phyloP scores from a whole-genome alignment of 2,888 invertebrate species.

The Oscheius myriophilus region DNA sequence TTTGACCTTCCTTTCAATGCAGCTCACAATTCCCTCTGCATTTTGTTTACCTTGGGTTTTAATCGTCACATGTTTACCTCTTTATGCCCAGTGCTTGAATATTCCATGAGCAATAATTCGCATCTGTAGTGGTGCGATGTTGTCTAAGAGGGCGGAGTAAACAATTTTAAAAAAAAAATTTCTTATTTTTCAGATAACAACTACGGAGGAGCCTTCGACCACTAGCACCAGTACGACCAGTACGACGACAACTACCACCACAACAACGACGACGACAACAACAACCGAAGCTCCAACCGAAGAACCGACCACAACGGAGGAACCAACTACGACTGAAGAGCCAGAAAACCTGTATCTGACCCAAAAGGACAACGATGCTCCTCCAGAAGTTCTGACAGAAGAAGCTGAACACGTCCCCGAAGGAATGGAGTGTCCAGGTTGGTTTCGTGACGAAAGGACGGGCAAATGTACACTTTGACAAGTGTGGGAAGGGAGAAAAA shows the following conservation, averaged over 20 bases:
- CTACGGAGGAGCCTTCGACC: not conserved
- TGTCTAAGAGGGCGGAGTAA: no score
- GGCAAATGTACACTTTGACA: no score
- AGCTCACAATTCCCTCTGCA: no score
- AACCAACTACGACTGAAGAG: conserved; percentile 11
- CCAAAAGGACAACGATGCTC: not conserved
- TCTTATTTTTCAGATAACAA: not conserved
- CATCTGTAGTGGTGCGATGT: no score
- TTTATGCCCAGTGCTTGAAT: no score
- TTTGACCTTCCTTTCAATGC: no score
- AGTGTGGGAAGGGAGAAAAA: no score
- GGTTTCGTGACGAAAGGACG: no score
- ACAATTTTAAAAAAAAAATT: no score
- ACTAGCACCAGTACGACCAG: conserved; percentile 11
- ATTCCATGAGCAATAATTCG: no score
- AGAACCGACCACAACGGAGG: not conserved
- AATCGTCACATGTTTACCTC: no score
- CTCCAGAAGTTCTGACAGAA: not conserved
- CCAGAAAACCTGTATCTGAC: conserved; percentile 6
- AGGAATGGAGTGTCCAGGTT: conserved; percentile 11
- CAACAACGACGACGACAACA: conserved; percentile 26
- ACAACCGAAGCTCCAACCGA: conserved; percentile 21
- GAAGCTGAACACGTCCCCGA: conserved; percentile 11
- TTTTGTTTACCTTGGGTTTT: no score
- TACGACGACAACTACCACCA: conserved; percentile 5